Evolutionary conservation across 2,797 vertebrate genomes (phyloP).

Genomic region (Gambusia yucatana): DNA sequence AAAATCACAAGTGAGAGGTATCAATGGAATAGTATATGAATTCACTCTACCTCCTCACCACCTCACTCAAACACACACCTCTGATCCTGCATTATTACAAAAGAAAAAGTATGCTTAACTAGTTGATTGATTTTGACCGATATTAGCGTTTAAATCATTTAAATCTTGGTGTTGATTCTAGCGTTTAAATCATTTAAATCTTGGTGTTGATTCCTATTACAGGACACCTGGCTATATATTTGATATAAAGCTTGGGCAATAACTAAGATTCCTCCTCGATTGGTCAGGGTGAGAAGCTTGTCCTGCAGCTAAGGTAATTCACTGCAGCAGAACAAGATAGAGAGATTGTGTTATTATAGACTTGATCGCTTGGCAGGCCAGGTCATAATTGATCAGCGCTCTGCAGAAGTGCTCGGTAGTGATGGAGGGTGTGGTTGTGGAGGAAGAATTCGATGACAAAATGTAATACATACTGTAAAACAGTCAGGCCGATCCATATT

Average conservation of each 20-base stretch:
- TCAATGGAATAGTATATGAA: constrained; percentile 24
- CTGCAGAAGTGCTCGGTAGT: constrained; percentile 58
- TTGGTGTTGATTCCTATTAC: constrained; percentile 73
- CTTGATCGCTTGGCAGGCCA: constrained; percentile 75
- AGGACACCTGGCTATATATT: constrained; percentile 68
- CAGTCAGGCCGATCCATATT: constrained; percentile 63
- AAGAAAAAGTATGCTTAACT: constrained; percentile 48
- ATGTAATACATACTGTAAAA: constrained; percentile 66
- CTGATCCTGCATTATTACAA: constrained; percentile 16
- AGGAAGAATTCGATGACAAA: constrained; percentile 68
- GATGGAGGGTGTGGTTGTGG: constrained; percentile 67
- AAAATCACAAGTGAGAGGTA: constrained; percentile 12
- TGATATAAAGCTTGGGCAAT: constrained; percentile 72
- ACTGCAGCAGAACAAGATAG: constrained; percentile 74
- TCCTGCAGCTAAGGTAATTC: constrained; percentile 74
- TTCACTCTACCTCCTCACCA: constrained; percentile 1
- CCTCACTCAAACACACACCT: neutral
- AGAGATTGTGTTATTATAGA: constrained; percentile 79
- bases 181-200: constrained; percentile 74
- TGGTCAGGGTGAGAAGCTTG: constrained; percentile 51
- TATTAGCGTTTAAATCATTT: constrained; percentile 78
- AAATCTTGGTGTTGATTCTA: constrained; percentile 68
- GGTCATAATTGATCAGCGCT: constrained; percentile 76
- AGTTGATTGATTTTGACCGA: constrained; percentile 62
- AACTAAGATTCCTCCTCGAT: constrained; percentile 70